Evolutionary conservation across 2,797 vertebrate genomes (phyloP).

Genomic region (Mormyrus hasselquistii): DNA sequence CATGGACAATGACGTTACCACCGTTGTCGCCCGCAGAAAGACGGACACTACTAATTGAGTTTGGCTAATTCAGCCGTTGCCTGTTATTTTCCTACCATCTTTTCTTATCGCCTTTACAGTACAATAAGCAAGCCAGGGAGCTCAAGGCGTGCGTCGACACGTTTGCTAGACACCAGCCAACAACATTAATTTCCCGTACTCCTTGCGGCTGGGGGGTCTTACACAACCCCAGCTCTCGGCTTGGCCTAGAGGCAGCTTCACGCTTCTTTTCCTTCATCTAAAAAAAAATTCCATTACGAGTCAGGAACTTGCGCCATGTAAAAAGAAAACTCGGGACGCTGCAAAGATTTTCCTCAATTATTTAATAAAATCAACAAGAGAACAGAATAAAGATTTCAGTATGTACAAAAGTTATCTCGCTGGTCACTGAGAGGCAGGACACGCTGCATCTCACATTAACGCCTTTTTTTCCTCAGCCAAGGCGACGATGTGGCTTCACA

Average conservation of each 20-base stretch:
- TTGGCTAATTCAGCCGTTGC: neutral
- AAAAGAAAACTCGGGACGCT: slow-evolving; percentile 6
- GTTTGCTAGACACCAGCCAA: neutral
- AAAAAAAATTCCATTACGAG: neutral
- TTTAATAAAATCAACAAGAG: slow-evolving; percentile 30
- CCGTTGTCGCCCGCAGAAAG: neutral
- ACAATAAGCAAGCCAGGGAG: neutral
- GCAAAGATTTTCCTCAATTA: neutral
- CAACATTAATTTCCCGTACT: neutral
- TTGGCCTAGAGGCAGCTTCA: neutral
- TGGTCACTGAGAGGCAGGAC: neutral
- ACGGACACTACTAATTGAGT: neutral
- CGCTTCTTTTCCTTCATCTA: neutral
- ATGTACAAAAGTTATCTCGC: slow-evolving; percentile 15
- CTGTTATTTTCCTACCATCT: neutral
- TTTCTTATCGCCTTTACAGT: neutral
- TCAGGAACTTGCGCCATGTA: neutral
- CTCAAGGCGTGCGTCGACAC: neutral
- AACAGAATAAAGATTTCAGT: slow-evolving; percentile 22
- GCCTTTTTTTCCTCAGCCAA: neutral
- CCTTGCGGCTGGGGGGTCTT: neutral
- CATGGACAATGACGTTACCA: neutral
- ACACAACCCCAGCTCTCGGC: neutral
- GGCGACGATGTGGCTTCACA: neutral
- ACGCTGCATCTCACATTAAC: neutral